Evolutionary conservation across 2,797 vertebrate species (phyloP).

Genomic region (Brotogeris chrysoptera): DNA sequence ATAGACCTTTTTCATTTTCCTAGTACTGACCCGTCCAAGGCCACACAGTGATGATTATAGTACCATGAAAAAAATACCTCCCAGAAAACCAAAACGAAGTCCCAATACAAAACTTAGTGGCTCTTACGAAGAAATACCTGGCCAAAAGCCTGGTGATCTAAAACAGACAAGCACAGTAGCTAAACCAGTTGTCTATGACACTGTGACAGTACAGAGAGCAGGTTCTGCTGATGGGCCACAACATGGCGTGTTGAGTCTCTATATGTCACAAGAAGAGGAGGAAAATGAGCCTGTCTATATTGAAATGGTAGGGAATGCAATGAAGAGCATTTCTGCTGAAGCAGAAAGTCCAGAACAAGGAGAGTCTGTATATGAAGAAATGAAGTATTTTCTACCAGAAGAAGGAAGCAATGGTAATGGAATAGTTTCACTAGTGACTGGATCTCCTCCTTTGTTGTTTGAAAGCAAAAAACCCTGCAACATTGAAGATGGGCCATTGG

Average conservation of each 20-base stretch:
- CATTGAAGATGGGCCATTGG: conserved; percentile 29
- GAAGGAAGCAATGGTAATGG: conserved; percentile 67
- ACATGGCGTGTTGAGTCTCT: conserved; percentile 74
- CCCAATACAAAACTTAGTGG: conserved; percentile 94
- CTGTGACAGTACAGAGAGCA: conserved; percentile 76
- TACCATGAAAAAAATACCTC: conserved; percentile 94
- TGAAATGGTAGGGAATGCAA: conserved; percentile 90
- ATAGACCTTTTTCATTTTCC: neutral
- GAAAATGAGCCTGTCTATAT: conserved; percentile 88
- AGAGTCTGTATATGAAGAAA: conserved; percentile 97
- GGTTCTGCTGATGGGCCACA: conserved; percentile 79
- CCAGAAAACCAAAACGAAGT: conserved; percentile 94
- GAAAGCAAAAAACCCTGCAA: conserved; percentile 75
- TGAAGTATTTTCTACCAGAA: conserved; percentile 89
- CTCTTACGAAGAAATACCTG: conserved; percentile 92
- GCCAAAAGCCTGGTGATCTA: conserved; percentile 81
- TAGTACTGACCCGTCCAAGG: conserved; percentile 88
- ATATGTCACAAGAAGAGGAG: conserved; percentile 81
- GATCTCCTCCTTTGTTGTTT: conserved; percentile 71
- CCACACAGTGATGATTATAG: conserved; percentile 98
- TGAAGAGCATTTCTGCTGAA: conserved; percentile 76
- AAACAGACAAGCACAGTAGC: conserved; percentile 75
- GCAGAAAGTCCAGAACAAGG: conserved; percentile 83
- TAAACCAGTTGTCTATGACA: conserved; percentile 75
- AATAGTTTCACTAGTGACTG: conserved; percentile 71